Evolutionary conservation across 1,140 invertebrate species (phyloP).

Genomic region (Bombyx mori): ASM3026992v2 NC_085124.1:7824501-7825000

Average conservation of each 20-base stretch:
- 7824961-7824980: too few relatives aligned
- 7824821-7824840: neutral
- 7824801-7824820: slow-evolving; percentile 10
- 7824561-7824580: slow-evolving; percentile 11
- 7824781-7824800: slow-evolving; percentile 8
- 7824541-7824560: slow-evolving; percentile 24
- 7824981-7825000: too few relatives aligned
- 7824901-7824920: too few relatives aligned
- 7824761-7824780: slow-evolving; percentile 18
- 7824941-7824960: too few relatives aligned
- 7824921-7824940: too few relatives aligned
- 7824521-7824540: slow-evolving; percentile 19
- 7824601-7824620: slow-evolving; percentile 40
- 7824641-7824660: slow-evolving; percentile 28
- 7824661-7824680: slow-evolving; percentile 29
- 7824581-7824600: slow-evolving; percentile 44
- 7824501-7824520: slow-evolving; percentile 1
- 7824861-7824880: too few relatives aligned
- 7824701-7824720: slow-evolving; percentile 22
- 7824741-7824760: slow-evolving; percentile 17
- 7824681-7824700: slow-evolving; percentile 31
- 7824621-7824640: slow-evolving; percentile 40
- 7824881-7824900: too few relatives aligned
- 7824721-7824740: slow-evolving; percentile 17
- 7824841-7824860: too few relatives aligned